Evolutionary conservation across 1,140 invertebrate species (phyloP), one percentile per base, ranked within the genome.

Genomic region (Macrosteles quadrilineatus): DNA sequence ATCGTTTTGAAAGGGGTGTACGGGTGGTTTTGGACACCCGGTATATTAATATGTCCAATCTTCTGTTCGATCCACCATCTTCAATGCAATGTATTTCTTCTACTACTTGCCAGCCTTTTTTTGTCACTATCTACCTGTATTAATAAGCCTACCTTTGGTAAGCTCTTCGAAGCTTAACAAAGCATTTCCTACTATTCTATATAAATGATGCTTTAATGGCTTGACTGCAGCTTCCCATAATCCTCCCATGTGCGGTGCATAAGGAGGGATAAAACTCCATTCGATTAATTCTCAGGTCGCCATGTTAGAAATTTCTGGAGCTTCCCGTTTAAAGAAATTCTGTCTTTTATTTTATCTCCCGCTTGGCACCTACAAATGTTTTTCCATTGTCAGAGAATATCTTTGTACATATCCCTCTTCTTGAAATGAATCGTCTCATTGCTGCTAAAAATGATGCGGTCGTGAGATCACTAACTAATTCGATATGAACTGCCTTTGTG

Each of bases 81-180:
- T n/a, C n/a, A n/a, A n/a, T n/a, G n/a, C n/a, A n/a, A n/a, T n/a
- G n/a, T n/a, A n/a, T n/a, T n/a, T n/a, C n/a, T n/a, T n/a, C n/a
- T n/a, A n/a, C n/a, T n/a, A n/a, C n/a, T n/a, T n/a, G n/a, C n/a
- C n/a, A n/a, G n/a, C n/a, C n/a, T n/a, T n/a, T 82, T 83, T 12
- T 80, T 63, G 31, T 75, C 59, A 1, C 76, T 74, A 59, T 79
- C 78, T 17, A 79, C 71, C 62, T 77, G 76, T 30, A 70, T 71
- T 31, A 79, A 29, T 53, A 31, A n/a, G n/a, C n/a, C n/a, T n/a
- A n/a, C n/a, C 66, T 1, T 78, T 78, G 1, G 53, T 59, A 9
- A 81, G 64, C 55, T 80, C 73, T 69, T 77, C 75, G 36, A 76
- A 77, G 1, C 76, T 80, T 9, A 81, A 70, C 31, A 70, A 68